Percentiles rank a stretch among this genome's conserved stretches.
These are phyloP conservation scores for Saxidomus purpurata DNA, from an alignment of 1,140 invertebrate species.

Conservation along the genomic window DNA sequence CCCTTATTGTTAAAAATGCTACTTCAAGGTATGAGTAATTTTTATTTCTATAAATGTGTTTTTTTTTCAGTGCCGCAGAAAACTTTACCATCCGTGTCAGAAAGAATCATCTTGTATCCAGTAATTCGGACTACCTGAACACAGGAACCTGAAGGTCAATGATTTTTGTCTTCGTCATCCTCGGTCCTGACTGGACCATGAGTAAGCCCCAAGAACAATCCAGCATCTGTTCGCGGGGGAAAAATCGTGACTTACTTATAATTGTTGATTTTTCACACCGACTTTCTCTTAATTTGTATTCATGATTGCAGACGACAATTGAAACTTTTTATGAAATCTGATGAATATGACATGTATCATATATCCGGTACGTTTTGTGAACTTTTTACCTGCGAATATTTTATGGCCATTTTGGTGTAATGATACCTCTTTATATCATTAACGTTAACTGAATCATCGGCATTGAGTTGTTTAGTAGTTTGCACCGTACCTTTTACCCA, in stretches of 20 bases:
- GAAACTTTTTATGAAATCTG: not conserved
- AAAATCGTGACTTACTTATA: not conserved
- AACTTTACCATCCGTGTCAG: too few species aligned
- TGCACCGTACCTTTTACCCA: too few species aligned
- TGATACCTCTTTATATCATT: not conserved
- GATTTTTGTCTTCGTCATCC: not conserved
- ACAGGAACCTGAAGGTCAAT: too few species aligned
- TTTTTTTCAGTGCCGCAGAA: too few species aligned
- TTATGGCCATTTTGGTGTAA: not conserved
- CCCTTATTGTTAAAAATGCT: too few species aligned
- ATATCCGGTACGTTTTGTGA: not conserved
- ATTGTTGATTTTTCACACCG: not conserved
- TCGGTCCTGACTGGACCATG: not conserved
- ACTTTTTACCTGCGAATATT: not conserved
- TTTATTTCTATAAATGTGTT: too few species aligned
- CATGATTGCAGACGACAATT: not conserved
- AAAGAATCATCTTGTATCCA: too few species aligned
- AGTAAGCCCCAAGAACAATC: not conserved
- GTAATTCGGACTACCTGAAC: too few species aligned
- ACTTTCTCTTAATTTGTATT: not conserved
- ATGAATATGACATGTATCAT: slow-evolving; percentile 1
- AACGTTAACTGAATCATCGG: not conserved
- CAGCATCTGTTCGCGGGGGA: not conserved
- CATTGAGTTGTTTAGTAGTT: not conserved
- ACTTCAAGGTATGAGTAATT: too few species aligned